Conservation (phyloP, 2,797 vertebrate species). For the Sardinella longiceps region DNA sequence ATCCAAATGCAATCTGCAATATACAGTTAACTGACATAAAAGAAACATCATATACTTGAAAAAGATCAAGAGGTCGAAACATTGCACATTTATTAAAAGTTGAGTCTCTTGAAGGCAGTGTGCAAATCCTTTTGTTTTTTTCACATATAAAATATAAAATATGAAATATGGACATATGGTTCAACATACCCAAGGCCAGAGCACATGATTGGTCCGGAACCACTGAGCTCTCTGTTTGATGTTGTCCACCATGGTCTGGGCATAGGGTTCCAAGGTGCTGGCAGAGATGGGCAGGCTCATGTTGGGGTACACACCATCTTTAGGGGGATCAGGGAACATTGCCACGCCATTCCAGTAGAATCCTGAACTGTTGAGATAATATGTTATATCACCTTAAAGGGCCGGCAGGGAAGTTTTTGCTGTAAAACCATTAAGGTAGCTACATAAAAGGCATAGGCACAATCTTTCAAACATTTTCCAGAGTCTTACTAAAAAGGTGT, state of each 20-base stretch:
- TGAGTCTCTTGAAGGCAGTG: too few relatives aligned
- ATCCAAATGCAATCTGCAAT: not conserved
- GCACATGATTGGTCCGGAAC: constrained; percentile 83
- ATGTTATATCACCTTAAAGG: not conserved
- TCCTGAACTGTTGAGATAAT: constrained; percentile 81
- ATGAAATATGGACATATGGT: not conserved
- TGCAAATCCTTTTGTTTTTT: too few relatives aligned
- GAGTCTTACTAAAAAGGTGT: too few relatives aligned
- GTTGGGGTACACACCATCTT: constrained; percentile 86
- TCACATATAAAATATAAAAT: not conserved
- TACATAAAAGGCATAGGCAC: too few relatives aligned
- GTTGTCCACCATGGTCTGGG: constrained; percentile 86
- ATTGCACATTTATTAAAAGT: too few relatives aligned
- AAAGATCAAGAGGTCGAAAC: too few relatives aligned
- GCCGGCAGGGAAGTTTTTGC: too few relatives aligned
- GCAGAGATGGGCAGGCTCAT: constrained; percentile 90
- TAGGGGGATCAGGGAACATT: constrained; percentile 87
- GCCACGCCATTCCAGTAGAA: constrained; percentile 93
- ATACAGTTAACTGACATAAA: not conserved
- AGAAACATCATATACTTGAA: not conserved
- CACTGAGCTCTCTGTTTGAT: constrained; percentile 85
- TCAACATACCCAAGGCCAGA: constrained; percentile 89
- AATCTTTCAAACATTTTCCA: too few relatives aligned
- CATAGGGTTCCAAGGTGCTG: constrained; percentile 78
- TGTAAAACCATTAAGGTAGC: too few relatives aligned